A percentile compares a stretch with the other conserved stretches of the same genome.
Conservation (phyloP, 1,140 invertebrate species). For the Diprion similis region DNA sequence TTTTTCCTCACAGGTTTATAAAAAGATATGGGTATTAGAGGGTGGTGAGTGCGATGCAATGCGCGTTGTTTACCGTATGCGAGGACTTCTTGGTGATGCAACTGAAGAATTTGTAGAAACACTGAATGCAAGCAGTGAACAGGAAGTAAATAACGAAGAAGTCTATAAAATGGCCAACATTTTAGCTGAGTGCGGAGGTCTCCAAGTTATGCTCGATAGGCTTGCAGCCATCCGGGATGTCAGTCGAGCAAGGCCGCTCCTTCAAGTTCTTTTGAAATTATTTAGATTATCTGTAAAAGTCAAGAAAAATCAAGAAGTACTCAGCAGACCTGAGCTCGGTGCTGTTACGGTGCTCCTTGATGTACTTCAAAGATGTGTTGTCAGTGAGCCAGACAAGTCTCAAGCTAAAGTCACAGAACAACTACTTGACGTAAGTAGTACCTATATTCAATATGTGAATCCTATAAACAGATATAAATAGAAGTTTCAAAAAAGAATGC, state of each 20-base stretch:
- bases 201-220: conserved; percentile 72
- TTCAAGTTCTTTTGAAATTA: conserved; percentile 85
- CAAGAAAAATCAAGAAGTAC: conserved; percentile 72
- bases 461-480: not conserved
- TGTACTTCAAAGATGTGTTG: conserved; percentile 72
- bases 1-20: conserved; percentile 63
- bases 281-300: conserved; percentile 86
- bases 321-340: conserved; percentile 72
- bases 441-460: not conserved
- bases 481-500: not conserved
- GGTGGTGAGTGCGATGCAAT: conserved; percentile 90
- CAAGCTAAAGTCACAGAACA: conserved; percentile 82
- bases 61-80: conserved; percentile 98
- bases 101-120: conserved; percentile 98
- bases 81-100: conserved; percentile 94
- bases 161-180: conserved; percentile 83
- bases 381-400: conserved; percentile 67
- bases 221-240: conserved; percentile 72
- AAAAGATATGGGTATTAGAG: conserved; percentile 86
- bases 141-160: conserved; percentile 93
- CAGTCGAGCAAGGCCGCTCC: conserved; percentile 75
- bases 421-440: conserved; percentile 71
- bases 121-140: conserved; percentile 86
- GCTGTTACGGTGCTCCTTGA: conserved; percentile 74
- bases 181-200: conserved; percentile 83